Base-by-base conservation (phyloP, 2,797 vertebrate genomes). In the Chiroxiphia lanceolata region DNA sequence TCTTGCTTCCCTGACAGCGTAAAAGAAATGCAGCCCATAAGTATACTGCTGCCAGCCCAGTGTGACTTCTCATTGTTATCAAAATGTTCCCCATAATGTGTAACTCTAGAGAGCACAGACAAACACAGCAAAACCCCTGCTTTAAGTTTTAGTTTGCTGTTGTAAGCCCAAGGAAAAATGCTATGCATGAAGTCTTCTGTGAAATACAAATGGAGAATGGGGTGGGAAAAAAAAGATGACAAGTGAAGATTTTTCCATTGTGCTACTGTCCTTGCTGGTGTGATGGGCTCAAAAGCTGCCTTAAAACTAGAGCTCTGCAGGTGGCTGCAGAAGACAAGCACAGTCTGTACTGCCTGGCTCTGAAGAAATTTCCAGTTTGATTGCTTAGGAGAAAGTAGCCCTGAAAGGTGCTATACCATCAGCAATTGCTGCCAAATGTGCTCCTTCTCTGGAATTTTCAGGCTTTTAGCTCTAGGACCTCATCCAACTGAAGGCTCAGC, bases 391-490 rank as follows among this genome's bases (percentile, higher is more conserved):
- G 75, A 80, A 87, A 80, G 78, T 56, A 93, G 70, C n/a, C 76
- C 83, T 81, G 57, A 33, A 93, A 95, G 90, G 79, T 82, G 57
- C 45, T 84, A 79, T 45, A 88, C 82, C 61, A 50, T 21, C 80
- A 42, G 64, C 61, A 91, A 47, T 70, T 83, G 15, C 80, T 94
- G 97, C 95, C 97, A 98, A 96, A 93, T 75, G 50, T 70, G 57
- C 45, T 93, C 63, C 90, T 95, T 90, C 89, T 95, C 86, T 94
- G 86, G 53, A 97, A 95, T 63, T 40, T 88, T 76, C 83, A 96
- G 91, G 96, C 97, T 98, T 98, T 98, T 97, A 98, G 87, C 53
- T 64, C 80, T 93, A 89, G 94, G 98, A 98, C 83, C 68, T 74
- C 65, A 80, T 98, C 98, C 97, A 98, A 60, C 78, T 97, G 96